phyloP scores from a whole-genome alignment of 1,140 invertebrate species.

The Nasonia giraulti region DNA sequence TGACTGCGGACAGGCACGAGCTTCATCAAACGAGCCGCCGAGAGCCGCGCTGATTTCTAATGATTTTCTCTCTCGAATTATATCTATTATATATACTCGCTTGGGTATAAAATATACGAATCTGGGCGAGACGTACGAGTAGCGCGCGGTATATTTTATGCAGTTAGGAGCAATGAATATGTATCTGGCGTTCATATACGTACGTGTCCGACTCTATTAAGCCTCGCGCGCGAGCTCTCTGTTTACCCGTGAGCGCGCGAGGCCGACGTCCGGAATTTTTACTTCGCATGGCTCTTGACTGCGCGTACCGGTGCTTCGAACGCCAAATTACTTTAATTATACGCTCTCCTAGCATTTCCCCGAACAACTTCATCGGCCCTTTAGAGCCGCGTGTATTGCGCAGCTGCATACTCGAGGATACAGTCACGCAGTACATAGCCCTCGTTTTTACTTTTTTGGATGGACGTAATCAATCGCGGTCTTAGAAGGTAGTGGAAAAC shows the following conservation, averaged over 20 bases:
- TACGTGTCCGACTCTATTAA: constrained; percentile 51
- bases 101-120: no score
- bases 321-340: constrained; percentile 48
- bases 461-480: constrained; percentile 32
- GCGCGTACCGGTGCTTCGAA: neutral
- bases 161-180: constrained; percentile 69
- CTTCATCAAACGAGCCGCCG: constrained; percentile 33
- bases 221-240: neutral
- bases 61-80: no score
- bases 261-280: no score
- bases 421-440: neutral
- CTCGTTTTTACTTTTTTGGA: neutral
- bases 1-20: no score
- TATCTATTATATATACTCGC: no score
- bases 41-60: neutral
- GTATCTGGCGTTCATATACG: constrained; percentile 54
- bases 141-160: no score
- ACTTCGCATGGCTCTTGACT: constrained; percentile 11
- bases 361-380: constrained; percentile 42
- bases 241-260: neutral
- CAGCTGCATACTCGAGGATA: no score
- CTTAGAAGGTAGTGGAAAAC: neutral
- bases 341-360: constrained; percentile 18
- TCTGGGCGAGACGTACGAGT: no score
- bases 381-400: neutral